Evolutionary conservation across 2,113 vertebrate genomes (phyloP), one percentile per base, ranked within the genome.

Genomic region (Sterrhoptilus dennistouni): DNA sequence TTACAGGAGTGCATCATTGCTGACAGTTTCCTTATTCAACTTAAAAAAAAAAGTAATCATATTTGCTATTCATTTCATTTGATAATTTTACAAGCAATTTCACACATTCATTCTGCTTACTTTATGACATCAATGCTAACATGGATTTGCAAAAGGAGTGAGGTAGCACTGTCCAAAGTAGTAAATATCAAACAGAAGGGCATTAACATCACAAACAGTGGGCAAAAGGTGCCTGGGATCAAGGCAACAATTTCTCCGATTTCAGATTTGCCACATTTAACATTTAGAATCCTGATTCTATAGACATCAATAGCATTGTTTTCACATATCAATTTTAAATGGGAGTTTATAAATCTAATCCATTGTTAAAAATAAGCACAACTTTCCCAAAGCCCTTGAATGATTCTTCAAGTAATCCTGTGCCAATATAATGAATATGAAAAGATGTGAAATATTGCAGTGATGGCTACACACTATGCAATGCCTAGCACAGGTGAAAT

Each of bases 1-100:
- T 97, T 97, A 85, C 1, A 40, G 54, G 94, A 94, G 91, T 96
- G 96, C 96, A 97, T 97, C 97, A 97, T 68, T 97, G 97, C 97
- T 97, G 96, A 97, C 97, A 97, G 94, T 91, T 97, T 96, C 94
- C 87, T 97, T 97, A 76, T 95, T 94, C 96, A 94, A 95, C 95
- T 94, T 66, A 2, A 31, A 59, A 94, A 47, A 94, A 92, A 88
- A 94, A 95, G 77, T 81, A 44, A 79, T 94, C 69, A 4, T 97
- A 92, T 95, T 96, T 97, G 89, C 97, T 95, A 54, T 97, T 97
- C 97, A 95, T 97, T 97, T 96, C 95, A 97, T 95, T 96, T 95
- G 95, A 95, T 95, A 92, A 96, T 97, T 97, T 97, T 97, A 96
- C 96, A 97, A 97, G 95, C 96, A 97, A 98, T 97, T 97, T 96